Percentiles rank a stretch among this genome's conserved stretches.
These are phyloP conservation scores for Drosophila testacea DNA, from an alignment of 2,888 invertebrate genomes.

Conservation along the genomic window DNA sequence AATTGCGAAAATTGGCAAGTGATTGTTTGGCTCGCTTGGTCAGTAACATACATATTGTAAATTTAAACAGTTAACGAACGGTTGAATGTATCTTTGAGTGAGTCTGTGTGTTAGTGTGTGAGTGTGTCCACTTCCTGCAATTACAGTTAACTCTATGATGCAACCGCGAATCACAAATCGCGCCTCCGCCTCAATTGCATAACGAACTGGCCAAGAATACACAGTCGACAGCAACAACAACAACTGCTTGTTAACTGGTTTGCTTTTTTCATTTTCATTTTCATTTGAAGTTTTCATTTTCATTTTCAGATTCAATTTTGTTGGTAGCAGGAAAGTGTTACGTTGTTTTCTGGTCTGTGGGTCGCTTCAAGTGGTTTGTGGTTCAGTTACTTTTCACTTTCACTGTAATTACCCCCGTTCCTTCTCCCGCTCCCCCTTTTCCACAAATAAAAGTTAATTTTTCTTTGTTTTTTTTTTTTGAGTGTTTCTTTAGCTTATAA, in stretches of 20 bases:
- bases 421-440: not conserved
- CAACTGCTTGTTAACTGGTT: conserved; percentile 48
- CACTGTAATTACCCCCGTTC: conserved; percentile 34
- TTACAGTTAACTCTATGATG: conserved; percentile 64
- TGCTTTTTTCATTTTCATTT: conserved; percentile 44
- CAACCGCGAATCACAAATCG: conserved; percentile 40
- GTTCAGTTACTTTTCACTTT: conserved; percentile 63
- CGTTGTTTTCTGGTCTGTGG: conserved; percentile 27
- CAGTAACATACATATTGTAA: conserved; percentile 26
- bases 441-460: conserved; percentile 27
- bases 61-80: conserved; percentile 16
- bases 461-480: conserved; percentile 27
- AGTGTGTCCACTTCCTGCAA: conserved; percentile 67
- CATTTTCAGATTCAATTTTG: conserved; percentile 23
- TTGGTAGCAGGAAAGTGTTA: conserved; percentile 26
- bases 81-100: conserved; percentile 7
- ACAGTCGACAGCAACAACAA: conserved; percentile 9
- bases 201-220: conserved; percentile 77
- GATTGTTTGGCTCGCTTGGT: conserved; percentile 33
- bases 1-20: conserved; percentile 50
- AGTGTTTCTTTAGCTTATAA: conserved; percentile 81
- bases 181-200: conserved; percentile 47
- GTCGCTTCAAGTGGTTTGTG: conserved; percentile 7
- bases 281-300: conserved; percentile 34
- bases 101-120: conserved; percentile 20